Evolutionary conservation across 2,113 vertebrate genomes (phyloP).

Genomic region (Butorides virescens): DNA sequence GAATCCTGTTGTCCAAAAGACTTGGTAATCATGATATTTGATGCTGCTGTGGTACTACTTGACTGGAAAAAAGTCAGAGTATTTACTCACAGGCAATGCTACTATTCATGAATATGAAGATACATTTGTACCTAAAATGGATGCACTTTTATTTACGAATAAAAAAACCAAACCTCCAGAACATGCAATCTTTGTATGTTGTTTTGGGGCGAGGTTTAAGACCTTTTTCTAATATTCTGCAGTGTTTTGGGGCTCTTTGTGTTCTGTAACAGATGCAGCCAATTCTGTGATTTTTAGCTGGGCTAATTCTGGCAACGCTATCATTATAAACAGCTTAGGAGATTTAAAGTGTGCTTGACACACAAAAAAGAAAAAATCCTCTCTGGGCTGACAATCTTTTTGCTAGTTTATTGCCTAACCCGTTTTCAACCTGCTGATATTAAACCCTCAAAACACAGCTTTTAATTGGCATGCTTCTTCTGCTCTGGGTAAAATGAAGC

Average conservation of each 20-base stretch:
- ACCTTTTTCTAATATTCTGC: not conserved
- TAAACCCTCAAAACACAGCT: not conserved
- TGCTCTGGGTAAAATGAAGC: conserved; percentile 11
- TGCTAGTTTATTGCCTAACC: conserved; percentile 25
- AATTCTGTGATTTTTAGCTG: conserved; percentile 28
- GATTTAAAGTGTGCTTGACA: conserved; percentile 52
- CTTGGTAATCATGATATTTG: not conserved
- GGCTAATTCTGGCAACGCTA: conserved; percentile 49
- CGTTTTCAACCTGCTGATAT: conserved; percentile 10
- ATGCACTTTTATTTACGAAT: not conserved
- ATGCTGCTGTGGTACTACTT: not conserved
- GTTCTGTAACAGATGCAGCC: conserved; percentile 36
- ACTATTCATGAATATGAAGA: not conserved
- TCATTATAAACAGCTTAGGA: conserved; percentile 54
- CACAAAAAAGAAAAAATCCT: not conserved
- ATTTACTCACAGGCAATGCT: not conserved
- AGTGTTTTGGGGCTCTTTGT: not conserved
- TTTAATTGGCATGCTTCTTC: not conserved
- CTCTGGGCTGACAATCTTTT: conserved; percentile 13
- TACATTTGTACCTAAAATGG: not conserved
- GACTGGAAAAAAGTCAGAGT: not conserved
- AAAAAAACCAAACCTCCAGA: not conserved
- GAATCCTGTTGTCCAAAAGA: not conserved
- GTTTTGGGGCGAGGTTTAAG: not conserved
- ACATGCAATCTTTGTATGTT: not conserved